Conservation (phyloP, 2,797 vertebrate genomes). For the Ctenopoma multispine region DNA sequence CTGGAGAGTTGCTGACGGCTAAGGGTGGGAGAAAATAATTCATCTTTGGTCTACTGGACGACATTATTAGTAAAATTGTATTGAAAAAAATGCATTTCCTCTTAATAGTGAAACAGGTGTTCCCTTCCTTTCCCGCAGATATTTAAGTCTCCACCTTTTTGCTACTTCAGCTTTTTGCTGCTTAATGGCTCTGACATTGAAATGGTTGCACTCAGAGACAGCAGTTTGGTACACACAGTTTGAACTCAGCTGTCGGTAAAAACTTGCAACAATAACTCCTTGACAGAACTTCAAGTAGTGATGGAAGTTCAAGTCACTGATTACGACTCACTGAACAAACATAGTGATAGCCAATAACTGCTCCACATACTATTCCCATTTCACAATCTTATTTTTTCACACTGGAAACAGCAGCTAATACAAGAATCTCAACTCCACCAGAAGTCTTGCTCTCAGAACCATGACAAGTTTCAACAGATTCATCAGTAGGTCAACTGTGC, state of each 20-base stretch:
- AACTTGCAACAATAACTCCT: no score
- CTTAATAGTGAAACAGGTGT: slow-evolving; percentile 8
- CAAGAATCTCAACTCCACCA: neutral
- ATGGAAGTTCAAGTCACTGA: no score
- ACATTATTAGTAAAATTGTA: neutral
- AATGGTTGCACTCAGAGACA: neutral
- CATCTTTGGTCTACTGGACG: neutral
- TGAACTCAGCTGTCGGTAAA: neutral
- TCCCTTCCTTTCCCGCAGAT: neutral
- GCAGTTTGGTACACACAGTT: neutral
- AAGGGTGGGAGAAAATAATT: neutral
- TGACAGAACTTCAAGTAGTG: neutral
- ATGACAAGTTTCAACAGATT: neutral
- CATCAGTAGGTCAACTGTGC: no score
- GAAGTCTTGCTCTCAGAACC: no score
- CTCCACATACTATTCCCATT: neutral
- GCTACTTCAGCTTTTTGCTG: neutral
- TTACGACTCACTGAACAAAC: neutral
- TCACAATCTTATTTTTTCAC: neutral
- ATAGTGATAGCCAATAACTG: neutral
- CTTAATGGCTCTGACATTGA: slow-evolving; percentile 4
- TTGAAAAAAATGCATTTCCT: neutral
- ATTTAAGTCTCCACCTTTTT: neutral
- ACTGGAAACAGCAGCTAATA: neutral
- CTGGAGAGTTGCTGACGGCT: neutral